A percentile compares a stretch with the other conserved stretches of the same genome.
Evolutionary conservation across 2,113 vertebrate genomes (phyloP).

Genomic region (Aegotheles bennettii): DNA sequence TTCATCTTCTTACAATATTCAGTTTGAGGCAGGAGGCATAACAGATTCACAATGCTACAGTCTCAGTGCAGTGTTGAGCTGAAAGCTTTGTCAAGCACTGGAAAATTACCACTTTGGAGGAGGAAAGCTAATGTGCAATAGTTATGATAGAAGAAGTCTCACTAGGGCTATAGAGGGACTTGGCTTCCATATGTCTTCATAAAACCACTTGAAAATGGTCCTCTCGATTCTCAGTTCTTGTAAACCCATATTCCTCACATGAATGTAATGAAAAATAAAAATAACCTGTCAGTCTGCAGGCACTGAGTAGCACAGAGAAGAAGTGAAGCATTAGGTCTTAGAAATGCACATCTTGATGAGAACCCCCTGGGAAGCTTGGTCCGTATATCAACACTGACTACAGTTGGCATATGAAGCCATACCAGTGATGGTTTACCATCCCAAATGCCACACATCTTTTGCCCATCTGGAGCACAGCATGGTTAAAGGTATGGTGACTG

Average conservation of each 20-base stretch:
- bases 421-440: background rate
- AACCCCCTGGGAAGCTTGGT: background rate
- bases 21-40: background rate
- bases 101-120: background rate
- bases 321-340: background rate
- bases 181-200: conserved; percentile 12
- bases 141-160: conserved; percentile 7
- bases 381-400: background rate
- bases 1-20: background rate
- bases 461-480: background rate
- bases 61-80: background rate
- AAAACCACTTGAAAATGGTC: conserved; percentile 10
- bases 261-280: background rate
- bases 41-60: background rate
- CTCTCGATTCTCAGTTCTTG: background rate
- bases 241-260: background rate
- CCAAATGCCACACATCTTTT: background rate
- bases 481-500: background rate
- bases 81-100: conserved; percentile 13
- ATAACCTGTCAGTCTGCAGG: background rate
- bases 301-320: background rate
- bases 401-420: background rate
- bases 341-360: background rate
- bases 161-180: background rate
- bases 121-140: background rate